phyloP scores from a whole-genome alignment of 37 sponge, comb jelly and placozoan species.

The Dysidea cf. avara region DNA sequence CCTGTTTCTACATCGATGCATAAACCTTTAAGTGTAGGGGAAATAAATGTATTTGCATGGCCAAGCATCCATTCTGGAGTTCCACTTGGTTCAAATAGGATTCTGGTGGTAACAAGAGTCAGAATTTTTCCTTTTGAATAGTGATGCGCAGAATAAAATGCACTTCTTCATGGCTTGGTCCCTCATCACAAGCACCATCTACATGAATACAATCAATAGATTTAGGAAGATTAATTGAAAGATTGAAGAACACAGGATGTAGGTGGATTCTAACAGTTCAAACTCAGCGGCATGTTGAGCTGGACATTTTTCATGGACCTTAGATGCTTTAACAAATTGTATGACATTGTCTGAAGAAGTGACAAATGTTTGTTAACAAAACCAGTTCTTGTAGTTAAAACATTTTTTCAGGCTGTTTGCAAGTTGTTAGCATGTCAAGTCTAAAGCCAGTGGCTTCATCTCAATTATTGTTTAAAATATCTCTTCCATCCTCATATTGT shows the following conservation, averaged over 20 bases:
- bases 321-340: background rate
- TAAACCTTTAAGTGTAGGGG: slow-evolving; percentile 1
- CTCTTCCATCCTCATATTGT: slow-evolving; percentile 18
- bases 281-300: slow-evolving; percentile 12
- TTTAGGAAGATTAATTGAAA: background rate
- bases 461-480: slow-evolving; percentile 10
- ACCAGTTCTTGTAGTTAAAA: background rate
- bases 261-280: background rate
- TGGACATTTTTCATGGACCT: background rate
- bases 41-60: slow-evolving; percentile 12
- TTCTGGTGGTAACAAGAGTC: slow-evolving; percentile 7
- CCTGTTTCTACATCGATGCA: slow-evolving; percentile 15
- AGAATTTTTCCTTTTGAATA: slow-evolving; percentile 3
- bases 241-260: slow-evolving; percentile 9
- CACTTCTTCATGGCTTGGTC: slow-evolving; percentile 20
- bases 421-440: slow-evolving; percentile 14
- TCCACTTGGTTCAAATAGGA: slow-evolving; percentile 12
- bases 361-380: slow-evolving; percentile 11
- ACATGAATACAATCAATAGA: slow-evolving; percentile 24
- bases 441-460: slow-evolving; percentile 21
- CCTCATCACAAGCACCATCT: slow-evolving; percentile 34
- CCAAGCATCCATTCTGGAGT: slow-evolving; percentile 17
- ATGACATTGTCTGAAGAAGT: slow-evolving; percentile 9
- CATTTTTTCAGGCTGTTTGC: background rate
- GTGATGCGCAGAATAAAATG: background rate